Evolutionary conservation across 2,888 invertebrate genomes (phyloP), one percentile per base, ranked within the genome.

Genomic region (Furcula furcula): DNA sequence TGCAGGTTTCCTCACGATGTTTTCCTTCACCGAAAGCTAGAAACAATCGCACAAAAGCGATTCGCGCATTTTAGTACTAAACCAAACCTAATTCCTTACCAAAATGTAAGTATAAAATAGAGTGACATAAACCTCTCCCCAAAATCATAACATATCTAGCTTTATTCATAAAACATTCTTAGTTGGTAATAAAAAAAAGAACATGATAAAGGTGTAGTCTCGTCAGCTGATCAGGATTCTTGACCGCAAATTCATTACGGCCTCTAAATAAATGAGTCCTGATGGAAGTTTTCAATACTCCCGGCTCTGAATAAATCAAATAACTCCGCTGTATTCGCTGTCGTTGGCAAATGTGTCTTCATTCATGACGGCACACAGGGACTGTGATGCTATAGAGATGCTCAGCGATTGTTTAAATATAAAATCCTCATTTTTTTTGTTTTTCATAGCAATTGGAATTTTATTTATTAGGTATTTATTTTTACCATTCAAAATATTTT

Each of bases 261-360:
- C 55, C 56, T 63, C 57, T 65, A 72, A 74, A 76, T 76, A 76
- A 79, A 67, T 71, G 65, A 58, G 55, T 60, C 54, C 55, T 66
- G 70, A 77, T 77, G 70, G 65, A 67, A 75, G 72, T 76, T 76
- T 81, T 79, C 82, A 83, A 81, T 82, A 73, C 79, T 62, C 70
- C 58, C 53, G 48, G 65, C 75, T 74, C 49, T 64, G 74, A 77
- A 83, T 83, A 84, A 83, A 85, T 84, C 84, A 83, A 84, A 86
- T 84, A 83, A 77, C 75, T 76, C 69, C 53, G 55, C 65, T 67
- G 75, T 71, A 72, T 78, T 66, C 70, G 66, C 77, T 76, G 82
- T 83, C 78, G 78, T 71, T 83, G 81, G 85, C 83, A 84, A 86
- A 84, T 84, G 86, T 79, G 80, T 82, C 85, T 86, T 82, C 85